Percentiles rank a stretch among this genome's conserved stretches.
Conservation (phyloP, 2,888 invertebrate genomes). For the Xestia ashworthii region DNA sequence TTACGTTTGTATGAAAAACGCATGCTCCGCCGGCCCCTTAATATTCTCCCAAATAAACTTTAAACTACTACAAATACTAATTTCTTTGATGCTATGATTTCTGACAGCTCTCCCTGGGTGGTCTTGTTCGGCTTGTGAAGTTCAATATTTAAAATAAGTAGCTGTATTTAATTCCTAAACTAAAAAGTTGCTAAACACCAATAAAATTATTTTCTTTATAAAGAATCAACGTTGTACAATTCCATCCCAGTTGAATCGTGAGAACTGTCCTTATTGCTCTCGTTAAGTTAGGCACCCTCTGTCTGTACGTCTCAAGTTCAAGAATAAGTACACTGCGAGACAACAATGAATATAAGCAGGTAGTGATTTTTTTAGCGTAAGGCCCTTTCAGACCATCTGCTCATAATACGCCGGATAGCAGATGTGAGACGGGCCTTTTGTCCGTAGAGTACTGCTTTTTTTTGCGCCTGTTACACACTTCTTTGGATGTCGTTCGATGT, state of each 20-base stretch:
- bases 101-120: neutral
- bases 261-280: constrained; percentile 52
- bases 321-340: constrained; percentile 74
- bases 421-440: constrained; percentile 83
- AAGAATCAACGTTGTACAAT: neutral
- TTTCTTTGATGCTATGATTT: constrained; percentile 14
- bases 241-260: constrained; percentile 34
- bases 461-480: constrained; percentile 71
- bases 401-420: constrained; percentile 81
- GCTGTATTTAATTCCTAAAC: neutral
- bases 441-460: constrained; percentile 72
- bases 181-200: neutral
- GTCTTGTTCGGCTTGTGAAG: neutral
- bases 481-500: constrained; percentile 65
- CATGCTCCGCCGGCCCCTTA: too few relatives aligned
- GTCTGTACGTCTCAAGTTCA: constrained; percentile 78
- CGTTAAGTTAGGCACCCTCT: constrained; percentile 50
- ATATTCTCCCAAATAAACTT: neutral
- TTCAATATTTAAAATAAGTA: constrained; percentile 7
- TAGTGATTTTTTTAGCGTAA: constrained; percentile 81
- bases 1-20: too few relatives aligned
- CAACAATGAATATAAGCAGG: constrained; percentile 79
- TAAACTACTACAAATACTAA: neutral
- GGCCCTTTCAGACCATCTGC: constrained; percentile 81
- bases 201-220: neutral